Conservation (phyloP, 1,140 invertebrate species). For the Palaemon carinicauda region DNA sequence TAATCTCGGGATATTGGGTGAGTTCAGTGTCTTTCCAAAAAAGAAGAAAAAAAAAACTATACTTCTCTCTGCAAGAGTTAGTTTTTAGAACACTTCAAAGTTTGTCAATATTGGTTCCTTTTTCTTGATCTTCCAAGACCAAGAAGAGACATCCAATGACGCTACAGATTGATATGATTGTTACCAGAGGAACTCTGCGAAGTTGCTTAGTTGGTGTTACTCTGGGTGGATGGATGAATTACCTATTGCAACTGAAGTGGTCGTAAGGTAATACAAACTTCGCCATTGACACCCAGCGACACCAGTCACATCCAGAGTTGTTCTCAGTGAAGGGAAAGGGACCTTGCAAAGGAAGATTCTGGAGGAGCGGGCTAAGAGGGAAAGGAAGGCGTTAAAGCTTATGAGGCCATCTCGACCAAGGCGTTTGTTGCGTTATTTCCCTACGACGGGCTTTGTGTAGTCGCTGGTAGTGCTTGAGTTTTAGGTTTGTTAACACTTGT, state of each 20-base stretch:
- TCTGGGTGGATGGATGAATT: too few relatives aligned
- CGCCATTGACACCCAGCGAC: slow-evolving; percentile 2
- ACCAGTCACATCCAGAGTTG: not conserved
- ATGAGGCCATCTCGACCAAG: slow-evolving; percentile 26
- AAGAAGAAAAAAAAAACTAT: too few relatives aligned
- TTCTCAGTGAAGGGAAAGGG: not conserved
- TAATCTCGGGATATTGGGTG: too few relatives aligned
- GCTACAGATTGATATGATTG: too few relatives aligned
- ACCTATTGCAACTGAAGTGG: slow-evolving; percentile 36
- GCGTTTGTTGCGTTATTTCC: not conserved
- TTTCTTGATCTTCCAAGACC: too few relatives aligned
- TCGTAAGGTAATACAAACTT: slow-evolving; percentile 42
- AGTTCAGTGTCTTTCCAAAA: too few relatives aligned
- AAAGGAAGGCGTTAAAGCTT: slow-evolving; percentile 45
- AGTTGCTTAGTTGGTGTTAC: too few relatives aligned
- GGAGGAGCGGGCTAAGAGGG: not conserved
- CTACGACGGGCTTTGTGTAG: slow-evolving; percentile 59
- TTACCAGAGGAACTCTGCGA: too few relatives aligned
- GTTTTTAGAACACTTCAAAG: too few relatives aligned
- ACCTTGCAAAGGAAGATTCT: not conserved
- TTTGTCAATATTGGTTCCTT: too few relatives aligned
- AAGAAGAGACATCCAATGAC: too few relatives aligned
- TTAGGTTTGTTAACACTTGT: slow-evolving; percentile 49
- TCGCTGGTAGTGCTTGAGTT: slow-evolving; percentile 58
- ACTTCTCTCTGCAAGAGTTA: too few relatives aligned